Percentiles rank a stretch among this genome's conserved stretches.
Evolutionary conservation across 2,113 vertebrate genomes (phyloP).

Genomic region (Amia ocellicauda): DNA sequence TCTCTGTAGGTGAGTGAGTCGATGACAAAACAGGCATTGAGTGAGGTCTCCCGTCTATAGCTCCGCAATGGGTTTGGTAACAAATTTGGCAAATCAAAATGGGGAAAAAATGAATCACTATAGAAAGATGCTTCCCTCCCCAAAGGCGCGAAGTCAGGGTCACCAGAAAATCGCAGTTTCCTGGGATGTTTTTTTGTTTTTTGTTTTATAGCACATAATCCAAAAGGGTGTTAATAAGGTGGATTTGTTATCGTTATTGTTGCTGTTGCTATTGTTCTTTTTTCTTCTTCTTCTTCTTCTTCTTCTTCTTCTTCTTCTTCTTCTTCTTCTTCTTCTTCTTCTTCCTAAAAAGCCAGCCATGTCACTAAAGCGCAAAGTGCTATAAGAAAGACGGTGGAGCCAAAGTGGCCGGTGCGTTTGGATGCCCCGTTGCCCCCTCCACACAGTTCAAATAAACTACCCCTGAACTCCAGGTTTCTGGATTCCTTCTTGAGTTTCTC

Average conservation of each 20-base stretch:
- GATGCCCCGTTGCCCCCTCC: slow-evolving; percentile 73
- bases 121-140: slow-evolving; percentile 44
- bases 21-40: not conserved
- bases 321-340: slow-evolving; percentile 21
- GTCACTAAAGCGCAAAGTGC: slow-evolving; percentile 76
- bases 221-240: slow-evolving; percentile 55
- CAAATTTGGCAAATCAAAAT: slow-evolving; percentile 67
- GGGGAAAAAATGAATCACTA: slow-evolving; percentile 27
- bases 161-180: slow-evolving; percentile 66
- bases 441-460: slow-evolving; percentile 97
- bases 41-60: slow-evolving; percentile 16
- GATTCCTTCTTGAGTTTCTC: slow-evolving; percentile 96
- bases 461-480: slow-evolving; percentile 91
- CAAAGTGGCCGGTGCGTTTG: slow-evolving; percentile 46
- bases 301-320: slow-evolving; percentile 14
- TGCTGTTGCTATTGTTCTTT: not conserved
- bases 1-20: slow-evolving; percentile 17
- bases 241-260: slow-evolving; percentile 34
- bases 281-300: slow-evolving; percentile 9
- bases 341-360: slow-evolving; percentile 82
- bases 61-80: slow-evolving; percentile 58
- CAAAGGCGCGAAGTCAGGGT: slow-evolving; percentile 55
- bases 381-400: slow-evolving; percentile 69
- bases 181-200: slow-evolving; percentile 62
- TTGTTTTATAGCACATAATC: slow-evolving; percentile 61